Percentiles rank a stretch among this genome's conserved stretches.
Evolutionary conservation across 2,113 vertebrate genomes (phyloP).

Genomic region (Syrmaticus mikado): DNA sequence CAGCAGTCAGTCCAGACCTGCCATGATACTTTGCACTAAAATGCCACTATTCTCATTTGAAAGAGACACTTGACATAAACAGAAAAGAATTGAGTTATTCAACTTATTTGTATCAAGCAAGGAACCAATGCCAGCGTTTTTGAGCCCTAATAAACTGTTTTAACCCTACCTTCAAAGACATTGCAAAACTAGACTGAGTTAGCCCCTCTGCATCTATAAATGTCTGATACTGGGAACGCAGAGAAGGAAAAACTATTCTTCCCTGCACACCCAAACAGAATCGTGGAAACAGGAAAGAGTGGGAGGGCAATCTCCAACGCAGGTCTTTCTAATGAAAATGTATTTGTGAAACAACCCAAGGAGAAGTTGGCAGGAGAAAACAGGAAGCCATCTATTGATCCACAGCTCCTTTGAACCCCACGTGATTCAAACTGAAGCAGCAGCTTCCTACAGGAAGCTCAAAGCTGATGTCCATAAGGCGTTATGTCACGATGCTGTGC

Average conservation of each 20-base stretch:
- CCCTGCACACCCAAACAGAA: neutral
- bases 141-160: neutral
- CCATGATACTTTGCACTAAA: neutral
- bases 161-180: neutral
- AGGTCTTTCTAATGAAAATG: conserved; percentile 11
- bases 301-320: neutral
- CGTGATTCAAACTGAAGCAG: neutral
- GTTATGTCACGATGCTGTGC: accelerated
- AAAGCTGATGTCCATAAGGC: neutral
- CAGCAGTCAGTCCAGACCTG: neutral
- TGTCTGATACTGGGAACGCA: neutral
- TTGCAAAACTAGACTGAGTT: neutral
- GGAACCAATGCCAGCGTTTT: neutral
- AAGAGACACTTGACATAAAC: neutral
- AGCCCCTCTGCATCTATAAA: conserved; percentile 9
- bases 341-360: neutral
- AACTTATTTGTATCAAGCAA: neutral
- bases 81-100: accelerated
- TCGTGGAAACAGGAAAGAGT: conserved; percentile 39
- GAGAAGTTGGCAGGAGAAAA: neutral
- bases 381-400: neutral
- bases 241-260: neutral
- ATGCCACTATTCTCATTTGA: neutral
- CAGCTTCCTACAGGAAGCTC: neutral
- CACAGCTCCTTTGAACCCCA: neutral